Evolutionary conservation across 1,140 invertebrate genomes (phyloP).

Genomic region (Plectus sambesii): DNA sequence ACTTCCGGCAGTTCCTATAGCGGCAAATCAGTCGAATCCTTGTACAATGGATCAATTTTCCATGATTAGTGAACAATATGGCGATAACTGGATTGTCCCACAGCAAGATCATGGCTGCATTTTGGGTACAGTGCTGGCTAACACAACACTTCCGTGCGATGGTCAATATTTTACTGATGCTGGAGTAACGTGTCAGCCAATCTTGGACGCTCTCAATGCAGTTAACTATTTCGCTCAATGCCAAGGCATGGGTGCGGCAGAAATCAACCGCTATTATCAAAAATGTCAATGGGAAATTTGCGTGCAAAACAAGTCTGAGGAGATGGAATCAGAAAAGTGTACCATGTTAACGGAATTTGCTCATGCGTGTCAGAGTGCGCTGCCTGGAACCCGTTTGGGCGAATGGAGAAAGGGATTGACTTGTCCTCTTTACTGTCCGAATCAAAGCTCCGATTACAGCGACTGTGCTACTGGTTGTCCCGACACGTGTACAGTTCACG

Average conservation of each 20-base stretch:
- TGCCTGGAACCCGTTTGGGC: slow-evolving; percentile 6
- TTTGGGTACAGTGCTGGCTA: too few relatives aligned
- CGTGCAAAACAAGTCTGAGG: slow-evolving; percentile 3
- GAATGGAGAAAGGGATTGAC: slow-evolving; percentile 8
- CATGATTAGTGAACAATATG: too few relatives aligned
- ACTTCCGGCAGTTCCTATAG: too few relatives aligned
- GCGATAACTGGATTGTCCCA: too few relatives aligned
- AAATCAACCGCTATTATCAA: slow-evolving; percentile 18
- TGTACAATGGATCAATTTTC: too few relatives aligned
- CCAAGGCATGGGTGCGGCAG: slow-evolving; percentile 16
- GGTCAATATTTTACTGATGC: too few relatives aligned
- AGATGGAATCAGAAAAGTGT: too few relatives aligned
- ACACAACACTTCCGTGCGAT: too few relatives aligned
- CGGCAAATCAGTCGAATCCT: too few relatives aligned
- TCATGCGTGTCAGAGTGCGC: slow-evolving; percentile 10
- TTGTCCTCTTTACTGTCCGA: slow-evolving; percentile 16
- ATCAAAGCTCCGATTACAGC: slow-evolving; percentile 12
- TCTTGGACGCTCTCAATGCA: slow-evolving; percentile 17
- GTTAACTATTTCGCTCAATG: slow-evolving; percentile 19
- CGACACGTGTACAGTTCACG: slow-evolving; percentile 21
- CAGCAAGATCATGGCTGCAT: too few relatives aligned
- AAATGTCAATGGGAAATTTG: slow-evolving; percentile 26
- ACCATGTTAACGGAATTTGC: slow-evolving; percentile 13
- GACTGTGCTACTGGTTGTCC: slow-evolving; percentile 22
- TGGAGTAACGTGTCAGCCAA: slow-evolving; percentile 8